phyloP scores from a whole-genome alignment of 1,140 invertebrate genomes.

The Zaprionus capensis region DNA sequence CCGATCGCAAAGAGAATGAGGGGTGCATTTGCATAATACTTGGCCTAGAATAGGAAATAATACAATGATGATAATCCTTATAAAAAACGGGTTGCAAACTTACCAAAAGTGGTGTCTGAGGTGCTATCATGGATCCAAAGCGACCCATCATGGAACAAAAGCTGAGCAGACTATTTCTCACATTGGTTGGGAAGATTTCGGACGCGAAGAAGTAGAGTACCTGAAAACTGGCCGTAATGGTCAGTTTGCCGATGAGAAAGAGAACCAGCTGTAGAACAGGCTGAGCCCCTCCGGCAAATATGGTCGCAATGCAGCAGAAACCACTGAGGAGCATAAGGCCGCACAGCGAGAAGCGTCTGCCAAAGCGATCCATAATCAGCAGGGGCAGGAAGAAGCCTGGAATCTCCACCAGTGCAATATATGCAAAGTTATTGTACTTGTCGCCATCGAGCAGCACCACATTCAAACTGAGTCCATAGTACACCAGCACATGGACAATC shows the following conservation, averaged over 20 bases:
- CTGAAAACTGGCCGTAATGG: constrained; percentile 89
- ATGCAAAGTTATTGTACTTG: constrained; percentile 89
- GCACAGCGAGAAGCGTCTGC: constrained; percentile 87
- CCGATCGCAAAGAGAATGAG: constrained; percentile 87
- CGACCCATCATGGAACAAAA: constrained; percentile 90
- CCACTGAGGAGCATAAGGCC: constrained; percentile 87
- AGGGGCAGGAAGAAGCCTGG: constrained; percentile 89
- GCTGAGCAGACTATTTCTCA: constrained; percentile 88
- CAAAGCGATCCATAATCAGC: constrained; percentile 87
- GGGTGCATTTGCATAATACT: constrained; percentile 86
- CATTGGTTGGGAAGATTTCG: constrained; percentile 90
- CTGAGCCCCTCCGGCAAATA: constrained; percentile 59
- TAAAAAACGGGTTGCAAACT: constrained; percentile 42
- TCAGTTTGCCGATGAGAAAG: constrained; percentile 90
- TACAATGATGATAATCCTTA: neutral
- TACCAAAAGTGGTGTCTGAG: constrained; percentile 89
- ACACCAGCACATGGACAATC: constrained; percentile 89
- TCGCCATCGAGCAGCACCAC: constrained; percentile 90
- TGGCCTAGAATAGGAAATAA: constrained; percentile 76
- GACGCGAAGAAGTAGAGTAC: constrained; percentile 89
- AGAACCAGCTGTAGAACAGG: constrained; percentile 84
- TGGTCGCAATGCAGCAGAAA: constrained; percentile 79
- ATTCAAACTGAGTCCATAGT: constrained; percentile 92
- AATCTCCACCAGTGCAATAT: constrained; percentile 89
- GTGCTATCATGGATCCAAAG: constrained; percentile 89